Evolutionary conservation across 2,113 vertebrate genomes (phyloP).

Genomic region (Microtus montanus): DNA sequence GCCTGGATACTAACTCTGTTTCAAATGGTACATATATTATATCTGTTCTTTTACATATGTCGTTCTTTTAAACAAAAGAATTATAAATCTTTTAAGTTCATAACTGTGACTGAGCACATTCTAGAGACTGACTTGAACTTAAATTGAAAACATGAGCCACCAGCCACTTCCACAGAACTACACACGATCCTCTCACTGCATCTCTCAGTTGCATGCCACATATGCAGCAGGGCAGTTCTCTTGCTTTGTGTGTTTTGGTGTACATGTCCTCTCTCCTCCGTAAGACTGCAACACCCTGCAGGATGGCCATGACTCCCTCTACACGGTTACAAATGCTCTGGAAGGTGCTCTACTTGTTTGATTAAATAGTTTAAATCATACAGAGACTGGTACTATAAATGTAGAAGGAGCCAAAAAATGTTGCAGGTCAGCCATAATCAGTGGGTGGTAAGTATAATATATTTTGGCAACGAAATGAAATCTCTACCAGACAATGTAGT

Average conservation of each 20-base stretch:
- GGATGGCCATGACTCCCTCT: background rate
- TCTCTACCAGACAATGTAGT: slow-evolving; percentile 1
- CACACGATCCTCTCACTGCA: background rate
- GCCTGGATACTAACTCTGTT: background rate
- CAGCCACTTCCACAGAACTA: background rate
- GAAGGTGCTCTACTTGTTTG: slow-evolving; percentile 5
- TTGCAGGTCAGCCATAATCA: slow-evolving; percentile 49
- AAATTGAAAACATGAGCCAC: background rate
- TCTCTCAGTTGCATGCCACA: background rate
- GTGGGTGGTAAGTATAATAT: slow-evolving; percentile 37
- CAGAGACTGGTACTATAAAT: slow-evolving; percentile 56
- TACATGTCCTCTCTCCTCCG: background rate
- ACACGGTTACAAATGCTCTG: slow-evolving; percentile 37
- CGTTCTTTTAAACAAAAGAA: slow-evolving; percentile 7
- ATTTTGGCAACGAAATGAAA: slow-evolving; percentile 58
- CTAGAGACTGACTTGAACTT: background rate
- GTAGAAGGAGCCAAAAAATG: slow-evolving; percentile 37
- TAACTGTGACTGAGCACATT: background rate
- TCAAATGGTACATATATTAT: background rate
- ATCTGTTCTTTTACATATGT: background rate
- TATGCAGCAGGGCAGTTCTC: background rate
- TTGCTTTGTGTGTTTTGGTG: background rate
- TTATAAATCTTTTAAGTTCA: background rate
- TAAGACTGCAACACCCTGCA: background rate
- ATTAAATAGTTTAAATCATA: slow-evolving; percentile 57